Conservation (phyloP, 2,113 vertebrate genomes). For the Coptodon bakossiorum region DNA sequence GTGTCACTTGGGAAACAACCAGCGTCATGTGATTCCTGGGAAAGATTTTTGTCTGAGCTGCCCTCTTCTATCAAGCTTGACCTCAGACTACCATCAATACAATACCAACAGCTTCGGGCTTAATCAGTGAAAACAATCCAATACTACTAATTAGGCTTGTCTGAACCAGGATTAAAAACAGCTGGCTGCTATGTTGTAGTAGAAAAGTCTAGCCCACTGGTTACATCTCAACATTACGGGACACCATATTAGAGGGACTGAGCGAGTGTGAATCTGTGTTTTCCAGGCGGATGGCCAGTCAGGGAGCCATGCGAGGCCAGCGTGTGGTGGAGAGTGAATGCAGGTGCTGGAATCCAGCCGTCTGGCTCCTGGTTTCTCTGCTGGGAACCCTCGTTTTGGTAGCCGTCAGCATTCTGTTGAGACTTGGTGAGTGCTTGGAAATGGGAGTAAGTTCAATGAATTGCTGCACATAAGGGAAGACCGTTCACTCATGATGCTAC, state of each 20-base stretch:
- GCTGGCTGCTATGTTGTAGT: neutral
- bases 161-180: constrained; percentile 1
- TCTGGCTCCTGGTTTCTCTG: constrained; percentile 61
- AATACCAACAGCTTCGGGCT: constrained; percentile 24
- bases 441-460: neutral
- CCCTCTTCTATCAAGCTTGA: neutral
- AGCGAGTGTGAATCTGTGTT: constrained; percentile 13
- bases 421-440: constrained; percentile 53
- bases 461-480: neutral
- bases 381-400: constrained; percentile 59
- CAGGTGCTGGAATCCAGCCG: constrained; percentile 56
- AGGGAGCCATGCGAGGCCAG: constrained; percentile 66
- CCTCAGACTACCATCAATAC: constrained; percentile 32
- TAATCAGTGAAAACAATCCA: constrained; percentile 41
- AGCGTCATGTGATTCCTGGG: neutral
- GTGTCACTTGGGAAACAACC: neutral
- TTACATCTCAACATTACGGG: neutral
- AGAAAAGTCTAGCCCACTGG: neutral
- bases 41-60: neutral
- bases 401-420: constrained; percentile 39
- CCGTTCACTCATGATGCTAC: neutral
- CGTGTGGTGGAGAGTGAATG: constrained; percentile 40
- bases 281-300: constrained; percentile 47
- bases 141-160: constrained; percentile 40
- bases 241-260: neutral